phyloP scores from a whole-genome alignment of 2,113 vertebrate species.

The Corythoichthys haematopterus region DNA sequence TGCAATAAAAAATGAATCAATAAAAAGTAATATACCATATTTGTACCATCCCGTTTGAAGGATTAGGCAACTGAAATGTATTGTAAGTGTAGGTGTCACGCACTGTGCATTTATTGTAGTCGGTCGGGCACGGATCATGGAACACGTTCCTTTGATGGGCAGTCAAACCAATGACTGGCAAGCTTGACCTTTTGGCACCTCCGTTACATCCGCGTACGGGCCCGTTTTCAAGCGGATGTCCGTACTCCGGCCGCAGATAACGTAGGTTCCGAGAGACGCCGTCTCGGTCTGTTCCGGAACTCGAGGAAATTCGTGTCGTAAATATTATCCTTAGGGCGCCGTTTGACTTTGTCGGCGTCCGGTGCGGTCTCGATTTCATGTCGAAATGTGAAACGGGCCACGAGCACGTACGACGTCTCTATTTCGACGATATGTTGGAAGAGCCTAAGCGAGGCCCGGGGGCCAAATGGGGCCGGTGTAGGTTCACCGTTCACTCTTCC shows the following conservation, averaged over 20 bases:
- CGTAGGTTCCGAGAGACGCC: constrained; percentile 19
- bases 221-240: constrained; percentile 15
- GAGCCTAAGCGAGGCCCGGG: too few relatives aligned
- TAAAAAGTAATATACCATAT: too few relatives aligned
- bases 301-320: constrained; percentile 30
- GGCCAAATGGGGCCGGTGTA: too few relatives aligned
- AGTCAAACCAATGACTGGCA: not conserved
- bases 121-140: constrained; percentile 25
- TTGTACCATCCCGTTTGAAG: too few relatives aligned
- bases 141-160: constrained; percentile 42
- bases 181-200: constrained; percentile 33
- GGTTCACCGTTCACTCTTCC: too few relatives aligned
- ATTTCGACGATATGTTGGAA: too few relatives aligned
- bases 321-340: constrained; percentile 33
- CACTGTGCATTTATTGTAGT: constrained; percentile 13
- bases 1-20: too few relatives aligned
- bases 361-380: not conserved
- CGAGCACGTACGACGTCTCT: too few relatives aligned
- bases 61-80: constrained; percentile 10
- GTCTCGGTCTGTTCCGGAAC: constrained; percentile 52
- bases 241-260: constrained; percentile 10
- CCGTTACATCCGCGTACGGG: constrained; percentile 33
- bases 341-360: too few relatives aligned
- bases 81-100: not conserved
- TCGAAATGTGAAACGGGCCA: not conserved